A percentile compares a stretch with the other conserved stretches of the same genome.
Conservation (phyloP, 2,888 invertebrate genomes). For the Aromia moschata region DNA sequence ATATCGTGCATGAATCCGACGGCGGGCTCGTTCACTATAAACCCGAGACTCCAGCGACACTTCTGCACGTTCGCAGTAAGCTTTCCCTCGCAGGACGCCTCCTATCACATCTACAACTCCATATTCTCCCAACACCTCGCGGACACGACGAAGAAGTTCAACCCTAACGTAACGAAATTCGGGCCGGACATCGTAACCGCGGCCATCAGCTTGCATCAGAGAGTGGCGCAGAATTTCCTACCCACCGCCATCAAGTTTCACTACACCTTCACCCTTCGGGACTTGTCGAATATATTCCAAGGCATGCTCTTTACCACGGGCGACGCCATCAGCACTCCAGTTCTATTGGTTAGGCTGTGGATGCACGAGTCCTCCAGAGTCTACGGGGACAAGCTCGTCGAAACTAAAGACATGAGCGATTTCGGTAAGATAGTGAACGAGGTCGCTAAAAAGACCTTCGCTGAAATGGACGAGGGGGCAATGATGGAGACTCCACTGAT, state of each 20-base stretch:
- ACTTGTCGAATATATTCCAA: slow-evolving; percentile 93
- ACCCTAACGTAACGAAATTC: slow-evolving; percentile 67
- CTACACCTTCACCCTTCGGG: slow-evolving; percentile 91
- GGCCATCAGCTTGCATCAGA: slow-evolving; percentile 80
- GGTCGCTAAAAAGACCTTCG: slow-evolving; percentile 79
- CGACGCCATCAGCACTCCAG: slow-evolving; percentile 71
- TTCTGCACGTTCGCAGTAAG: slow-evolving; percentile 89
- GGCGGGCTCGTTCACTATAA: slow-evolving; percentile 93
- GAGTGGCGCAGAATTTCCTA: slow-evolving; percentile 79
- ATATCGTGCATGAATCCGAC: slow-evolving; percentile 97
- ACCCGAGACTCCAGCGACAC: slow-evolving; percentile 87
- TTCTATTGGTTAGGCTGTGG: slow-evolving; percentile 83
- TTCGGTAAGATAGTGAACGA: slow-evolving; percentile 80
- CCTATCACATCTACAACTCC: slow-evolving; percentile 84
- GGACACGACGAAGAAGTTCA: slow-evolving; percentile 75
- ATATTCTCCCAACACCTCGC: slow-evolving; percentile 82
- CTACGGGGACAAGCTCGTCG: slow-evolving; percentile 91
- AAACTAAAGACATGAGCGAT: slow-evolving; percentile 76
- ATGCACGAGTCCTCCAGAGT: slow-evolving; percentile 91
- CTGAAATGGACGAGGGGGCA: slow-evolving; percentile 76
- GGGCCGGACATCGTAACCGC: slow-evolving; percentile 72
- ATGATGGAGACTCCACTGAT: slow-evolving; percentile 82
- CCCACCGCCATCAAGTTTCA: slow-evolving; percentile 96
- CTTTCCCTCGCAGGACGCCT: slow-evolving; percentile 84
- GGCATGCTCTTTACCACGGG: slow-evolving; percentile 85